Base-by-base conservation (phyloP, 2,888 invertebrate species). In the Heteropelma amictum region DNA sequence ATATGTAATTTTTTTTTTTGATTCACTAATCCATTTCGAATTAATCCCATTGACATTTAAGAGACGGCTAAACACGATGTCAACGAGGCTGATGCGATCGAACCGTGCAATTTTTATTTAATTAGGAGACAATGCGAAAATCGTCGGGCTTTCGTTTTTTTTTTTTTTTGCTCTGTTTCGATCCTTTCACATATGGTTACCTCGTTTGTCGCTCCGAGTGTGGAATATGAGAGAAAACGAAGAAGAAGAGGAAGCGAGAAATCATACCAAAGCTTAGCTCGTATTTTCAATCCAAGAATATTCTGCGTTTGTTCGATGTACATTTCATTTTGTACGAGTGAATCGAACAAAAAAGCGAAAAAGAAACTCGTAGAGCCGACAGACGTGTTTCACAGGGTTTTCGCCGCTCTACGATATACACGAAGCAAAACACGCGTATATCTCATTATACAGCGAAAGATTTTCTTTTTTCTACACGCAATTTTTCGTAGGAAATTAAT, bases 141-240 rank as follows among this genome's bases (percentile, higher is more conserved):
- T 69, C 47, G 64, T 61, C 21, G 23, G 47, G 65, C 51, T 45
- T 78, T 76, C 70, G 38, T 72, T 77, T 38, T 73, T 72, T 81
- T 80, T 78, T 58, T 77, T 82, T 73, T 74, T 79, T 65, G 12
- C 30, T 58, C 40, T 51, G 49, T 56, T 56, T 71, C 47, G 28
- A 58, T 35, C 38, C 64, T 61, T 38, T 69, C 51, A 58, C 33
- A 61, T 68, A 67, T 72, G 23, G 56, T 63, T 53, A n/a, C n/a
- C n/a, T n/a, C n/a, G n/a, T n/a, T n/a, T n/a, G n/a, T n/a, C n/a
- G n/a, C n/a, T n/a, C n/a, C n/a, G n/a, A n/a, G n/a, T n/a, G n/a
- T n/a, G n/a, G n/a, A n/a, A n/a, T n/a, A n/a, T n/a, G n/a, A n/a
- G n/a, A n/a, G n/a, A n/a, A 51, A 21, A 33, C 26, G 17, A 30